Conservation (phyloP, 23 tunicate species). For the Styela plicata region DNA sequence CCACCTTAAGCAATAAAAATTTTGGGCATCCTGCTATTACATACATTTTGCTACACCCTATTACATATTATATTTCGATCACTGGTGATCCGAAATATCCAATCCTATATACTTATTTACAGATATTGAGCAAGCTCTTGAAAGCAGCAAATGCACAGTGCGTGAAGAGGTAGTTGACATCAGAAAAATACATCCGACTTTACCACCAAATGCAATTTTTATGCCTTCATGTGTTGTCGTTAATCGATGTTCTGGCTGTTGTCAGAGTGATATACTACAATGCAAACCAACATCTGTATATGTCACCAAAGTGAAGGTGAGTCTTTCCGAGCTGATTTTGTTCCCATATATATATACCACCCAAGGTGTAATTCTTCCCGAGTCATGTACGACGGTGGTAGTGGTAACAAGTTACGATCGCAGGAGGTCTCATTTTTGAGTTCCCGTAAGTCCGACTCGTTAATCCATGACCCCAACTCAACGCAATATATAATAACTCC, state of each 20-base stretch:
- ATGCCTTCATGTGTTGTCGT: constrained; percentile 67
- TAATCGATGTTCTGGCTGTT: constrained; percentile 75
- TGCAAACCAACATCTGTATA: constrained; percentile 71
- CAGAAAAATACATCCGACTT: constrained; percentile 52
- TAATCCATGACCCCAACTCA: too few relatives aligned
- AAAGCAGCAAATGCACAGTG: constrained; percentile 62
- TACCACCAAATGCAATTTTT: constrained; percentile 54
- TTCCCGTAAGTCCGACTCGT: too few relatives aligned
- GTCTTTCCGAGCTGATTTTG: too few relatives aligned
- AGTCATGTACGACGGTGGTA: too few relatives aligned
- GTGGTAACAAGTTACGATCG: too few relatives aligned
- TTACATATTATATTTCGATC: background rate
- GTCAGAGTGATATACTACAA: constrained; percentile 51
- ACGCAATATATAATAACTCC: too few relatives aligned
- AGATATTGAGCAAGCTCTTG: constrained; percentile 64
- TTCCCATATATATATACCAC: too few relatives aligned
- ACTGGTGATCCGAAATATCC: background rate
- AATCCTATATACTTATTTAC: constrained; percentile 4
- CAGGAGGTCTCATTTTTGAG: too few relatives aligned
- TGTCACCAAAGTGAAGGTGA: constrained; percentile 54
- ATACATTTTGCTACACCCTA: background rate
- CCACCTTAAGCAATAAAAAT: too few relatives aligned
- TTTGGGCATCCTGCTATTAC: too few relatives aligned
- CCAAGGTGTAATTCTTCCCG: too few relatives aligned
- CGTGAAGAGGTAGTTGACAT: constrained; percentile 74